Evolutionary conservation across 2,113 vertebrate genomes (phyloP), one percentile per base, ranked within the genome.

Genomic region (Chionis minor): DNA sequence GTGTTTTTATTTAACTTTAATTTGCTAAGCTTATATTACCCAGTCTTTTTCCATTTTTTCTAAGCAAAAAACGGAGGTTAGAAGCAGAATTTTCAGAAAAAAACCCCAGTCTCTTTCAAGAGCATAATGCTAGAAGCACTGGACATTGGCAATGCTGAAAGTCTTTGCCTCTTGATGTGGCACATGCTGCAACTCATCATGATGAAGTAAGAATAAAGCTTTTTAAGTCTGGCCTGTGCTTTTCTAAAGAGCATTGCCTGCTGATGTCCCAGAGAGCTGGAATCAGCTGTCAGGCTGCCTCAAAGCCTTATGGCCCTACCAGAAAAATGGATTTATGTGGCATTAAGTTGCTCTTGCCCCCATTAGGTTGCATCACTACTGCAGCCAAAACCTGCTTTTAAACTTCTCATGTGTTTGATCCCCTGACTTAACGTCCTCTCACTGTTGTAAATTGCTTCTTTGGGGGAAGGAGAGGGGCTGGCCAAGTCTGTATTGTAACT

Each of bases 291-390:
- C 72, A 94, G 80, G 32, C 61, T 95, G 82, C 56, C 79, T 95
- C 45, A 66, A 70, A 83, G 81, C 54, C 87, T 96, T 91, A 49
- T 59, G 77, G 94, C 62, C 59, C 66, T 62, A 73, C 93, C 59
- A 92, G 94, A 90, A 93, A 90, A 94, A 77, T 92, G 90, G 94
- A 82, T 95, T 96, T 93, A 44, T 90, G 92, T 88, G 80, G 90
- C 75, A 92, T 96, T 85, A 95, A 83, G 92, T 91, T 95, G 89
- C 59, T 95, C 71, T 86, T 93, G 75, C 86, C 45, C 75, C 88
- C 79, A 92, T 96, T 96, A 97, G 14, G 81, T 74, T 94, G 86
- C 78, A 93, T 93, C 90, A 88, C 67, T 82, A 75, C 63, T 85
- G 84, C 72, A 92, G 92, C 79, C 86, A 90, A 83, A 90, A 93